Conservation (phyloP, 2,797 vertebrate genomes). For the Cyprinodon diabolis region DNA sequence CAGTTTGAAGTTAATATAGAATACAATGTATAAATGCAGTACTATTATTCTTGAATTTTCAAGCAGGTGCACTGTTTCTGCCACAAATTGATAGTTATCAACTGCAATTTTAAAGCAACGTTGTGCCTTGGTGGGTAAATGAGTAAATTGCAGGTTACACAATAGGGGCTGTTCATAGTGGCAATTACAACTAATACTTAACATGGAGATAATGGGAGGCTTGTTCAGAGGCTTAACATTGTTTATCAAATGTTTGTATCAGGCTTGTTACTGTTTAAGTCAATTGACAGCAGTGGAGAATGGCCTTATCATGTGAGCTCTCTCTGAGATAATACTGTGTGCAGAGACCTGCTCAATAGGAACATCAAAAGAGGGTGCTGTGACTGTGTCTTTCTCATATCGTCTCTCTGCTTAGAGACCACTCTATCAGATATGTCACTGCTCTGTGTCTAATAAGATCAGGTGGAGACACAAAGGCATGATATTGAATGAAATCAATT, state of each 20-base stretch:
- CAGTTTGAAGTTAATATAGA: constrained; percentile 29
- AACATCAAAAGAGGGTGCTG: constrained; percentile 55
- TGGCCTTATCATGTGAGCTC: constrained; percentile 28
- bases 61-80: constrained; percentile 25
- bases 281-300: constrained; percentile 32
- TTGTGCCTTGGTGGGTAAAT: constrained; percentile 66
- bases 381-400: constrained; percentile 42
- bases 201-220: constrained; percentile 37
- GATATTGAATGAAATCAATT: constrained; percentile 67
- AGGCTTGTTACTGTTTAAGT: constrained; percentile 22
- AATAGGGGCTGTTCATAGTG: constrained; percentile 44
- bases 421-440: constrained; percentile 67
- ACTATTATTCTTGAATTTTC: constrained; percentile 16
- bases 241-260: constrained; percentile 27
- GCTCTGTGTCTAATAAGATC: constrained; percentile 71
- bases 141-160: constrained; percentile 66
- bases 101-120: constrained; percentile 64
- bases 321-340: constrained; percentile 14
- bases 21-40: constrained; percentile 13
- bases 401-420: constrained; percentile 32
- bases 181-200: constrained; percentile 55
- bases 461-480: constrained; percentile 58
- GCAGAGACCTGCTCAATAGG: constrained; percentile 18
- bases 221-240: constrained; percentile 17
- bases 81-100: constrained; percentile 47